Base-by-base conservation (phyloP, 2,797 vertebrate species). In the Chelmon rostratus region DNA sequence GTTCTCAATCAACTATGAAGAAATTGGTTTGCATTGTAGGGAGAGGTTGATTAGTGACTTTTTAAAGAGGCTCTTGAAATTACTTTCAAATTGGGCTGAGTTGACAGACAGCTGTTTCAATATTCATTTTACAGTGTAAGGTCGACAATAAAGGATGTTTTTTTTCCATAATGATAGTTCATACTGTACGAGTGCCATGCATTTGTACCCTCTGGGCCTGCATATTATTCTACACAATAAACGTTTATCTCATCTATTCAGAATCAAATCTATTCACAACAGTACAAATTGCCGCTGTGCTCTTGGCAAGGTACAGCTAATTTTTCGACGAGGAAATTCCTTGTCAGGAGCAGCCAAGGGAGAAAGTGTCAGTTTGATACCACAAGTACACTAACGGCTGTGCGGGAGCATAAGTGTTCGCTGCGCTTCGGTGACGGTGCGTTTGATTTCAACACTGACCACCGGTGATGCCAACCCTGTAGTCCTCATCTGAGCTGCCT, bases 301-400 rank as follows among this genome's bases (percentile, higher is more conserved):
- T 93, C 85, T 81, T 82, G 87, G 88, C 89, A 77, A 90, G 82
- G 81, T 85, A 68, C 81, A 61, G 89, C 92, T 71, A 93, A 93
- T 94, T 91, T 92, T 90, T 80, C 85, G 88, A 93, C 58, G 84
- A 91, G 90, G 81, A 92, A 91, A 90, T 88, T 92, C 89, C 91
- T 93, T 94, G 93, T 94, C 93, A 93, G 92, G 90, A 90, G 92
- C 93, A 94, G 93, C 93, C 94, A 87, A 91, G 93, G 94, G 93
- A 94, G 89, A 91, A 94, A 87, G 91, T 93, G 93, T 95, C 92
- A 93, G 89, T 93, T 91, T 93, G 93, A 94, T 89, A 81, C 79
- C 85, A 72, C 73, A 38, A 78, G 87, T 84, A 89, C 91, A 88
- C 89, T 94, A 95, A 94, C 92, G 90, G 92, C 92, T 93, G 92